Base-by-base conservation (phyloP, 2,113 vertebrate species). In the Coturnix japonica region DNA sequence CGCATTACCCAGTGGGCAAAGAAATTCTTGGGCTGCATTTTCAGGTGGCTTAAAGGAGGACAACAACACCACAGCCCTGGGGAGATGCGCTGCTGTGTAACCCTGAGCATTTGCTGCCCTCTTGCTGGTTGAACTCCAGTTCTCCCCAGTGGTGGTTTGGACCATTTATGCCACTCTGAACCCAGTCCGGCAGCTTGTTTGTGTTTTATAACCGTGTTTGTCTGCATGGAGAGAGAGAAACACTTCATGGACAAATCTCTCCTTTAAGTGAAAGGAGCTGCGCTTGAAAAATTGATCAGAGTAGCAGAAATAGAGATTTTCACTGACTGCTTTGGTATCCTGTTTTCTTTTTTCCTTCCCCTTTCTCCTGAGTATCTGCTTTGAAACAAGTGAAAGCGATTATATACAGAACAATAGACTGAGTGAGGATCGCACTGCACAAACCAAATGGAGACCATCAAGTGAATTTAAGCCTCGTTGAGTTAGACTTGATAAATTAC, bases 381-480 rank as follows among this genome's bases (percentile, higher is more conserved):
- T 81, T 74, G 33, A 56, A 94, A 35, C 15, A 86, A 86, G 73
- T 81, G 65, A 70, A 87, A 91, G 47, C 60, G 57, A 19, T 87
- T 93, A 54, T 28, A 39, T 5, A 11, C 43, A 51, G 57, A 86
- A 63, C 4, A 33, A 81, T 6, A 31, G 93, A 33, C 53, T n/a
- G 77, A 89, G 65, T 70, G 84, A 85, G 66, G 77, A 79, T 94
- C 79, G 37, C 66, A 28, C 57, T 6, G 3, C 60, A 11, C 66
- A 57, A 28, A n/a, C 61, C 74, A 81, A 89, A 65, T 4, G 39
- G 65, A 74, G 46, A 30, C 65, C 61, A 51, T 91, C 82, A 72
- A 43, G 31, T 86, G 35, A 53, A 81, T 82, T 86, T 86, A 72
- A 90, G 7, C 77, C 70, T 84, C 0, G 0, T 49, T 75, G 83